Conservation (phyloP, 2,113 vertebrate genomes). For the Oophaga pumilio region DNA sequence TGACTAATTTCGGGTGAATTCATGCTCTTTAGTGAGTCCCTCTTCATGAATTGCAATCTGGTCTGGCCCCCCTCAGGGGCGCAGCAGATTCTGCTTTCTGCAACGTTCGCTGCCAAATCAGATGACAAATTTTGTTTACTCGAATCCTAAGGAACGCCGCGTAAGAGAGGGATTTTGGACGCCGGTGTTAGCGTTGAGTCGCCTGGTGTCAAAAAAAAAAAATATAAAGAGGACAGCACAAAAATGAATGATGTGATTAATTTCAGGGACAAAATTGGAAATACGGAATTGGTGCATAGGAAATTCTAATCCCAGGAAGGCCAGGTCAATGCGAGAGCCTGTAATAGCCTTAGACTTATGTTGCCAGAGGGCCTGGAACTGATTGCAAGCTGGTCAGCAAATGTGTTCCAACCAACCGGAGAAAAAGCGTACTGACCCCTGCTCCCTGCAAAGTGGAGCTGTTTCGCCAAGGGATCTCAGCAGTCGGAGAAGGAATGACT, state of each 20-base stretch:
- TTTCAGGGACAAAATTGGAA: slow-evolving; percentile 36
- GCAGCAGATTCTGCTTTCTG: slow-evolving; percentile 64
- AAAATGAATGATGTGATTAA: slow-evolving; percentile 40
- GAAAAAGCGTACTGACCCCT: slow-evolving; percentile 1
- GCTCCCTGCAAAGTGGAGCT: slow-evolving; percentile 19
- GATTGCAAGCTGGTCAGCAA: slow-evolving; percentile 37
- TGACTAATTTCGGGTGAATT: slow-evolving; percentile 71
- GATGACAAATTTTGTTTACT: slow-evolving; percentile 69
- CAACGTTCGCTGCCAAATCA: slow-evolving; percentile 64
- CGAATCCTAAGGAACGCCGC: slow-evolving; percentile 65
- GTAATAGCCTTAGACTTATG: slow-evolving; percentile 31
- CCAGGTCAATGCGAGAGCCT: slow-evolving; percentile 19
- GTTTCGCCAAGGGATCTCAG: slow-evolving; percentile 25
- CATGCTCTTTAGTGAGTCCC: slow-evolving; percentile 66
- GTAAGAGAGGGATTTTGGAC: slow-evolving; percentile 61
- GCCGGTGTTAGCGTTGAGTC: slow-evolving; percentile 59
- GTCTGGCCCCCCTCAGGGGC: slow-evolving; percentile 63
- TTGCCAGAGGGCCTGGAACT: slow-evolving; percentile 38
- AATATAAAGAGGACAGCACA: slow-evolving; percentile 13
- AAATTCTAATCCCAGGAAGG: slow-evolving; percentile 22
- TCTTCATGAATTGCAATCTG: slow-evolving; percentile 70
- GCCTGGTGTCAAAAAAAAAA: not conserved
- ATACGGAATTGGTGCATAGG: slow-evolving; percentile 5
- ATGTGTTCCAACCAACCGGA: slow-evolving; percentile 36
- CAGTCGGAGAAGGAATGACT: slow-evolving; percentile 1